These are phyloP conservation scores for Microcebus jonahi DNA, from an alignment of 2,113 vertebrate genomes.

Conservation along the genomic window DNA sequence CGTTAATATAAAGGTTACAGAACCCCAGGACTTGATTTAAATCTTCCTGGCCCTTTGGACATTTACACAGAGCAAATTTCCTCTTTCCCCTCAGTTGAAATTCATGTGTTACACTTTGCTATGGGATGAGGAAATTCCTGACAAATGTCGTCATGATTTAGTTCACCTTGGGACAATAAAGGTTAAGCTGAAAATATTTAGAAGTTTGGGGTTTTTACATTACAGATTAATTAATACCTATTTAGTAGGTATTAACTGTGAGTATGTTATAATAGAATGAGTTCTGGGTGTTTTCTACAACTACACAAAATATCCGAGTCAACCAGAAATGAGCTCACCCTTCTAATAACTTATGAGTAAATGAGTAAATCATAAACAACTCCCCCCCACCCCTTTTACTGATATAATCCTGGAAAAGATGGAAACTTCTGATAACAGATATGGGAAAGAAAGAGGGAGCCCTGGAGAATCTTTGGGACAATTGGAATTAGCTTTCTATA, in stretches of 20 bases:
- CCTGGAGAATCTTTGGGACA: neutral
- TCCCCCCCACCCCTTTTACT: neutral
- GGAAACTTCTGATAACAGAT: neutral
- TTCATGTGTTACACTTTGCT: neutral
- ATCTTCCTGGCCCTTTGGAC: neutral
- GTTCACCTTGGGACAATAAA: conserved; percentile 26
- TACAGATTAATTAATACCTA: neutral
- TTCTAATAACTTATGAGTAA: conserved; percentile 21
- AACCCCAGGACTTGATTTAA: neutral
- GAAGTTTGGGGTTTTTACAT: neutral
- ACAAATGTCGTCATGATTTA: neutral
- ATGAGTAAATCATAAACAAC: neutral
- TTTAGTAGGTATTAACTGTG: neutral
- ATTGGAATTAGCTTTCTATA: neutral
- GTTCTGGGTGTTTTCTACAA: neutral
- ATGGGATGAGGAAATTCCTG: neutral
- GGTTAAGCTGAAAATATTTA: conserved; percentile 40
- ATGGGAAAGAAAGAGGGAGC: neutral
- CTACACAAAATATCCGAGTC: neutral
- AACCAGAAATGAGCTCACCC: conserved; percentile 26
- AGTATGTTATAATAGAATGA: neutral
- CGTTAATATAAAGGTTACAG: conserved; percentile 21
- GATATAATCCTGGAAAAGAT: neutral
- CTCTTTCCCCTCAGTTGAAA: neutral
- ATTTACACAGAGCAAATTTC: neutral